Base-by-base conservation (phyloP, 2,888 invertebrate genomes). In the Amiota communis region DNA sequence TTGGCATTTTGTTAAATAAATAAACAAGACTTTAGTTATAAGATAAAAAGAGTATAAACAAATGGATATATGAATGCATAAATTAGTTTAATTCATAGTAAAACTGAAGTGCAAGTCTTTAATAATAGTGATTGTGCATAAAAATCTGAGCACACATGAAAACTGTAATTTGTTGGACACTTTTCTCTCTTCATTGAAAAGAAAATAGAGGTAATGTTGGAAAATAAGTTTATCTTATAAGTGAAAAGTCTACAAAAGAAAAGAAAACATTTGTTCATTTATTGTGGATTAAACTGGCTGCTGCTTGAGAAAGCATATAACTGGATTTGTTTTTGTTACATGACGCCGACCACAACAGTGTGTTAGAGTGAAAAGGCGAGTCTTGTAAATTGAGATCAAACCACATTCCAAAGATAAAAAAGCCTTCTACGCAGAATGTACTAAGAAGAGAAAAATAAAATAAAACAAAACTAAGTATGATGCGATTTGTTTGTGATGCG, bases 351-450 rank as follows among this genome's bases (percentile, higher is more conserved):
- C 15, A n/a, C 15, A 72, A 72, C 70, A 77, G 72, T 70, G 77
- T 69, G 75, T 68, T 72, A 61, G 56, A 77, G 77, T 69, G 71
- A 77, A 73, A 73, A 61, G 47, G 75, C 75, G 75, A 75, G 68
- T 79, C 75, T 72, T 75, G 71, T 49, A 68, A 73, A 80, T 80
- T 80, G 78, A 81, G 81, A 76, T 73, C 81, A 81, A 81, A 81
- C 81, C 81, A 76, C 81, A 81, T 81, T 81, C 81, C 82, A 78
- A 36, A 65, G 72, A 72, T 63, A 56, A 51, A 74, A 46, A 67
- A 71, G 36, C 36, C 48, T 71, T n/a, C 67, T 73, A 70, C 47
- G 59, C 61, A 74, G 78, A 36, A 74, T 72, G 74, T 48, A 13
- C 11, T 48, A 49, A 46, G 17, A 61, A 12, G 13, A n/a, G 36